Evolutionary conservation across 2,888 invertebrate species (phyloP).

Genomic region (Phyllotreta striolata): DNA sequence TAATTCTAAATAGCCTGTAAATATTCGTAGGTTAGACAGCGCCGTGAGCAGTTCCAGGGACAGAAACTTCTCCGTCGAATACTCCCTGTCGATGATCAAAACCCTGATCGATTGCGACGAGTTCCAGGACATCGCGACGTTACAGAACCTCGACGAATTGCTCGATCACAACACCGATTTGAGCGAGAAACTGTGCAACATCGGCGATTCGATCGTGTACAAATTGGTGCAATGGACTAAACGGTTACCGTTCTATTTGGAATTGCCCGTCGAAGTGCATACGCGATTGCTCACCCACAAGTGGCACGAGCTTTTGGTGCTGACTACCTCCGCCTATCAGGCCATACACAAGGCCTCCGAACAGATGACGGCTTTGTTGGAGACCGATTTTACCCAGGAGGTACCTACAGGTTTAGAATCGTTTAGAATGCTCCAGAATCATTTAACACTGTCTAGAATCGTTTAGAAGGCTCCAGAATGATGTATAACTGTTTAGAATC

Average conservation of each 20-base stretch:
- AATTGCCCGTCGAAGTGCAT: constrained; percentile 95
- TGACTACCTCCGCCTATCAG: constrained; percentile 93
- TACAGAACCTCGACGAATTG: constrained; percentile 88
- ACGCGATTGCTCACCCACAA: constrained; percentile 95
- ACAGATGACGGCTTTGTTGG: constrained; percentile 63
- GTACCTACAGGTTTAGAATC: constrained; percentile 62
- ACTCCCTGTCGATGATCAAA: constrained; percentile 88
- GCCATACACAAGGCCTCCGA: constrained; percentile 73
- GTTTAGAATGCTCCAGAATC: too few relatives aligned
- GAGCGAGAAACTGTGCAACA: constrained; percentile 91
- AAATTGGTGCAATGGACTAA: constrained; percentile 99
- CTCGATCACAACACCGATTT: constrained; percentile 91
- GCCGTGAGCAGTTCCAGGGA: constrained; percentile 88
- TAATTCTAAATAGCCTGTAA: background rate
- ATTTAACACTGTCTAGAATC: too few relatives aligned
- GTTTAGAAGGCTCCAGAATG: too few relatives aligned
- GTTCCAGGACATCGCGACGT: constrained; percentile 89
- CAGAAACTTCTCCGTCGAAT: constrained; percentile 80
- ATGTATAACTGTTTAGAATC: too few relatives aligned
- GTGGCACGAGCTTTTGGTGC: constrained; percentile 96
- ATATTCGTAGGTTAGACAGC: constrained; percentile 69
- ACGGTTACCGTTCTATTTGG: constrained; percentile 94
- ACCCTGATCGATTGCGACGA: constrained; percentile 96
- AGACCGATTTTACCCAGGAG: constrained; percentile 87
- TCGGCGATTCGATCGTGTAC: constrained; percentile 97